Percentiles rank a stretch among this genome's conserved stretches.
Evolutionary conservation across 2,888 invertebrate genomes (phyloP).

Genomic region (Caenorhabditis sp.): DNA sequence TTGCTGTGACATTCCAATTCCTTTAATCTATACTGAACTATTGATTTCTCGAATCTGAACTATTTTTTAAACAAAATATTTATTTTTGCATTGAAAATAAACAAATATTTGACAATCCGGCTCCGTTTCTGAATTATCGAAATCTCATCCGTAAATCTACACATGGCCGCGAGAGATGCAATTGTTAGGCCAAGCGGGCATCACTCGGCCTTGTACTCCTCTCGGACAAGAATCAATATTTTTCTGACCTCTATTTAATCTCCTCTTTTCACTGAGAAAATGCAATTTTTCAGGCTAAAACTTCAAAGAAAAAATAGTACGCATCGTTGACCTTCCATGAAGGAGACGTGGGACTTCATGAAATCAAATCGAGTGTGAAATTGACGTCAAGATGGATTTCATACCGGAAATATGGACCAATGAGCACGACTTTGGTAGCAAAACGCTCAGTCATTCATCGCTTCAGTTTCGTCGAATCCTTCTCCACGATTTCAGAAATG

Average conservation of each 20-base stretch:
- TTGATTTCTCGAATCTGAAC: neutral
- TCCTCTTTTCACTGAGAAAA: neutral
- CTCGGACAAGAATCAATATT: conserved; percentile 8
- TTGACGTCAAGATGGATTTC: conserved; percentile 35
- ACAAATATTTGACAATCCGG: neutral
- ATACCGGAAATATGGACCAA: conserved; percentile 44
- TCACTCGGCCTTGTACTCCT: conserved; percentile 13
- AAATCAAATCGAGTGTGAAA: conserved; percentile 37
- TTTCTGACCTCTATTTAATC: neutral
- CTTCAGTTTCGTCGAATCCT: neutral
- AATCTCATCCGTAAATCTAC: neutral
- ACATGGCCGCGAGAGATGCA: neutral
- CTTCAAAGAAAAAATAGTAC: neutral
- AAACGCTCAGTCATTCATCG: conserved; percentile 6
- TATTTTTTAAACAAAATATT: neutral
- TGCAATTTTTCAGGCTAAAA: neutral
- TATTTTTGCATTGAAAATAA: neutral
- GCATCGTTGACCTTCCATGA: conserved; percentile 1
- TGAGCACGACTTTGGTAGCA: neutral
- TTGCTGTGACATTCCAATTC: conserved; percentile 3
- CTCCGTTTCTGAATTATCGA: neutral
- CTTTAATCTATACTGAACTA: neutral
- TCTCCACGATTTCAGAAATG: conserved; percentile 40
- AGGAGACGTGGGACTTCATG: neutral
- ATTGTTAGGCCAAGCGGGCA: neutral